A percentile compares a stretch with the other conserved stretches of the same genome.
Evolutionary conservation across 1,140 invertebrate genomes (phyloP).

Genomic region (Lanistes nyassanus): DNA sequence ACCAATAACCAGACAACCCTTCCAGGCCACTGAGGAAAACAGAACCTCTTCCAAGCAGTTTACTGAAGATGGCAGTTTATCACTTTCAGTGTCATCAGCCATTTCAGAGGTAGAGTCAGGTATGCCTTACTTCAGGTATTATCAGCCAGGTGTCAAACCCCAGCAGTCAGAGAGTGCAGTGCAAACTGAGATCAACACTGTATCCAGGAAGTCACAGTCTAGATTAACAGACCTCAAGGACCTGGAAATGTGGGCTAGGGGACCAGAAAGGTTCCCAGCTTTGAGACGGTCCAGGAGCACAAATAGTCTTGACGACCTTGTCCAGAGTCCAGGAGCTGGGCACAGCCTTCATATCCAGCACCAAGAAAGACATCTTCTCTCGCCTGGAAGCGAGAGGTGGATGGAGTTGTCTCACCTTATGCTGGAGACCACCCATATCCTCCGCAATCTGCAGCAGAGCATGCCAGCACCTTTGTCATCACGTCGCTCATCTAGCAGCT

Average conservation of each 20-base stretch:
- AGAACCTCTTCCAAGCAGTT: no score
- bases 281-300: not conserved
- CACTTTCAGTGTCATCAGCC: not conserved
- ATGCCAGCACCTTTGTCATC: not conserved
- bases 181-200: not conserved
- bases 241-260: no score
- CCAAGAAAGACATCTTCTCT: slow-evolving; percentile 2
- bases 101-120: slow-evolving; percentile 32
- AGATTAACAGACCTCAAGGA: not conserved
- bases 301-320: not conserved
- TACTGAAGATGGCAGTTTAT: not conserved
- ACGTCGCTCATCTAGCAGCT: not conserved
- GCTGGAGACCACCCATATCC: slow-evolving; percentile 22
- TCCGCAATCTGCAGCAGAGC: slow-evolving; percentile 11
- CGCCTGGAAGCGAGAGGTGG: slow-evolving; percentile 13
- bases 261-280: no score
- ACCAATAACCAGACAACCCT: no score
- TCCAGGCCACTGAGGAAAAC: no score
- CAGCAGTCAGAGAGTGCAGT: slow-evolving; percentile 22
- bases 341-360: not conserved
- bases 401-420: slow-evolving; percentile 22
- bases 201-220: not conserved
- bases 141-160: not conserved
- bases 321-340: not conserved
- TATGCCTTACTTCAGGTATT: slow-evolving; percentile 29